Evolutionary conservation across 1,140 invertebrate species (phyloP), one percentile per base, ranked within the genome.

Genomic region (Euwallacea similis): DNA sequence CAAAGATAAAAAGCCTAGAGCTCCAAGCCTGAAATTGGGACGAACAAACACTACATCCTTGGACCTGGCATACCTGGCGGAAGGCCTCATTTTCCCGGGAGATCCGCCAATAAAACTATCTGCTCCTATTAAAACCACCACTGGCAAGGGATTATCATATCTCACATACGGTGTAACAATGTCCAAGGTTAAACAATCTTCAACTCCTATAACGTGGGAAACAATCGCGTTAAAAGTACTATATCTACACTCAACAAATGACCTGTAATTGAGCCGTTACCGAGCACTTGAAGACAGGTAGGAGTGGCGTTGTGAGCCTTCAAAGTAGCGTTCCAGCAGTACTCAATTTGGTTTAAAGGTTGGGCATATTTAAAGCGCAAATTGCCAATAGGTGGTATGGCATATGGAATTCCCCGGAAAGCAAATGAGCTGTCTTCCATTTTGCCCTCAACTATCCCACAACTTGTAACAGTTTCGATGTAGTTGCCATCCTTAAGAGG

Each of bases 351-450:
- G 43, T 88, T 82, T 0, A 92, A 80, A 4, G 87, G 81, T 72
- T 89, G 85, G 0, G 93, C 91, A 6, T 87, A 85, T 47, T 87
- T 87, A 87, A 92, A 96, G 69, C 93, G 86, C 21, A 85, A 83
- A 54, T 89, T 86, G 8, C 83, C 87, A 0, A 90, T 72, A 0
- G 94, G 93, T 9, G 93, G 89, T n/a, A 88, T 76, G 3, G 94
- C 93, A 80, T 93, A 96, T 0, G 93, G 94, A 59, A 96, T 91
- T 13, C 93, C 93, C 15, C 88, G 88, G 81, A 96, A 96, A 2
- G 90, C 90, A 74, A 89, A 91, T 2, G 88, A 90, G 10, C 88
- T 89, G 69, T 93, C 89, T 77, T 93, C 89, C 33, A 90, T 81
- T 8, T 90, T 79, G 13, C 93, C 93, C 83, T 93, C 87, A 15